Evolutionary conservation across 2,888 invertebrate genomes (phyloP).

Genomic region (Synergus itoensis): DNA sequence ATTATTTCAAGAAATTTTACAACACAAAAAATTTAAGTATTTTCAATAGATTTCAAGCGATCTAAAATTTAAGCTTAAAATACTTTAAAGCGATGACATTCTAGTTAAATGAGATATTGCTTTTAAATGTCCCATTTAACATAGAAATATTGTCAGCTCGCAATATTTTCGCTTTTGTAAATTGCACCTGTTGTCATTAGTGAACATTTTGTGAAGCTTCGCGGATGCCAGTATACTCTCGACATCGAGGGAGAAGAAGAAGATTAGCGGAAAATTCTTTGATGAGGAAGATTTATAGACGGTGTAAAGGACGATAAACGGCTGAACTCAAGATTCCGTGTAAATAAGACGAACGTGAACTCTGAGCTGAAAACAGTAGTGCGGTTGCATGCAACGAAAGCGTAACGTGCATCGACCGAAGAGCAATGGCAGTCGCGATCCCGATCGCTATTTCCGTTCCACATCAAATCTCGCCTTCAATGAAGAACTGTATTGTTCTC

Average conservation of each 20-base stretch:
- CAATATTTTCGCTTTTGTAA: constrained; percentile 48
- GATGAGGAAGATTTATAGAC: constrained; percentile 4
- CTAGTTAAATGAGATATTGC: background rate
- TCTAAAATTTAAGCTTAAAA: too few species aligned
- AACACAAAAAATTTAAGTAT: too few species aligned
- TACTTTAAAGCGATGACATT: too few species aligned
- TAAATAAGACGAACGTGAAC: constrained; percentile 3
- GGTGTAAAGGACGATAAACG: constrained; percentile 54
- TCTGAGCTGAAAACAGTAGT: background rate
- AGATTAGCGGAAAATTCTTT: constrained; percentile 17
- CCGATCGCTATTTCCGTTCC: constrained; percentile 45
- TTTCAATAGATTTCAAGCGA: too few species aligned
- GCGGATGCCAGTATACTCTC: constrained; percentile 1
- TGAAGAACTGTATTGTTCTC: background rate
- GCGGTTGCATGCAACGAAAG: constrained; percentile 22
- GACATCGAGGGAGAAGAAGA: constrained; percentile 2
- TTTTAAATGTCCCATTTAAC: background rate
- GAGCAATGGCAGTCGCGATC: constrained; percentile 40
- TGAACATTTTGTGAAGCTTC: background rate
- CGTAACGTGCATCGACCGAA: constrained; percentile 47
- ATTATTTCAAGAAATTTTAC: too few species aligned
- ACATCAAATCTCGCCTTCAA: constrained; percentile 7
- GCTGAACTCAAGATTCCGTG: constrained; percentile 52
- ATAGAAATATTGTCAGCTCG: background rate
- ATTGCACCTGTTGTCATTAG: constrained; percentile 29